Evolutionary conservation across 2,888 invertebrate genomes (phyloP).

Genomic region (Entomobrya multifasciata): DNA sequence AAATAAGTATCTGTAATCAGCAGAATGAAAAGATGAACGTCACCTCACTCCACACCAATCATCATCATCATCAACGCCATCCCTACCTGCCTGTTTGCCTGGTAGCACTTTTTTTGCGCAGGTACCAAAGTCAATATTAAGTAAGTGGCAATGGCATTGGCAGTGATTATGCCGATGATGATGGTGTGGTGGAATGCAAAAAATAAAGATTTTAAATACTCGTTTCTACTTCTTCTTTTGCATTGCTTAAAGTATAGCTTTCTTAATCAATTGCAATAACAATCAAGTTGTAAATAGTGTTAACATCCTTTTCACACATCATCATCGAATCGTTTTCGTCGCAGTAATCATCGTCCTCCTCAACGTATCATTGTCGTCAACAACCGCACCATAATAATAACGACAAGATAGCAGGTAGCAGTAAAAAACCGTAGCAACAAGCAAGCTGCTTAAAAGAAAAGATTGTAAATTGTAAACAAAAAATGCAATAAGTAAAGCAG

Average conservation of each 20-base stretch:
- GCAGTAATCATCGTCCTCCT: too few relatives aligned
- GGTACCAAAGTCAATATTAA: conserved; percentile 15
- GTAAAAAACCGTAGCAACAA: too few relatives aligned
- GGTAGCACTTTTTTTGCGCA: too few relatives aligned
- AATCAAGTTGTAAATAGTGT: conserved; percentile 71
- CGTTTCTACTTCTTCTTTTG: conserved; percentile 53
- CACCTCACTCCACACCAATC: conserved; percentile 17
- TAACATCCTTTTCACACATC: conserved; percentile 72
- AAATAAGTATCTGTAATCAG: conserved; percentile 30
- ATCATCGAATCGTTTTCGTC: too few relatives aligned
- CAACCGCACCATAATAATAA: conserved; percentile 28
- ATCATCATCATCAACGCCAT: neutral
- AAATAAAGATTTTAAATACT: conserved; percentile 51
- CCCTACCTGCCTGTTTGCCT: too few relatives aligned
- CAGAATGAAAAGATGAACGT: conserved; percentile 32
- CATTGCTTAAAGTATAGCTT: too few relatives aligned
- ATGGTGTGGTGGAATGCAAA: conserved; percentile 42
- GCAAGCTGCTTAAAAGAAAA: too few relatives aligned
- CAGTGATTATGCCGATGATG: too few relatives aligned
- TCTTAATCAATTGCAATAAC: conserved; percentile 66
- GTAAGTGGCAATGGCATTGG: conserved; percentile 20
- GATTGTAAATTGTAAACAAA: conserved; percentile 19
- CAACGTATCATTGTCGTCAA: conserved; percentile 29
- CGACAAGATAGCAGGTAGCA: conserved; percentile 22
- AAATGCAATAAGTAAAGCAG: neutral